A percentile compares a stretch with the other conserved stretches of the same genome.
Conservation (phyloP, 2,888 invertebrate genomes). For the Cremastinae sp. region DNA sequence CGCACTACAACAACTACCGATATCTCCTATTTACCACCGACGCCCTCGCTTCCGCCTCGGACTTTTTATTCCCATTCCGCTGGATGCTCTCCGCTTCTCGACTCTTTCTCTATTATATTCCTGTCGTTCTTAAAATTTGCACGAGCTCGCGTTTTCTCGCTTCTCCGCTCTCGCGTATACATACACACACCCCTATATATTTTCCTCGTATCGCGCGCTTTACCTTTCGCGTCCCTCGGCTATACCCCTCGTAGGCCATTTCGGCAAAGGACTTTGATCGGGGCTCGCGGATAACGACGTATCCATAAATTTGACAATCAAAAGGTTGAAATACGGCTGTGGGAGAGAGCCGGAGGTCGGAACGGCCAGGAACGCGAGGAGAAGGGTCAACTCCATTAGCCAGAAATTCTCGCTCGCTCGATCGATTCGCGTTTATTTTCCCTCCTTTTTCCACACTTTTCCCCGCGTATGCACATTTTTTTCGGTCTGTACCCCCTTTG, state of each 20-base stretch:
- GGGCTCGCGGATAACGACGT: constrained; percentile 38
- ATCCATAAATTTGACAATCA: constrained; percentile 59
- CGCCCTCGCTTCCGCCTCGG: constrained; percentile 52
- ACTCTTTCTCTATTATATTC: constrained; percentile 9
- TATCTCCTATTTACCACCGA: constrained; percentile 55
- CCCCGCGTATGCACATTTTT: not conserved
- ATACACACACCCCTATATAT: not conserved
- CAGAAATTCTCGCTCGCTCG: constrained; percentile 39
- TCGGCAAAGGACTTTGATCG: constrained; percentile 53
- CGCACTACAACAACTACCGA: constrained; percentile 23
- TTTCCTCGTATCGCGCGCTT: not conserved
- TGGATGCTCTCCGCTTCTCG: constrained; percentile 2
- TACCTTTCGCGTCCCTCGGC: not conserved
- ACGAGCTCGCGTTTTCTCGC: not conserved
- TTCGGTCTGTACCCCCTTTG: not conserved
- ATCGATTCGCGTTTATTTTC: constrained; percentile 6
- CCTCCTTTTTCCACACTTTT: constrained; percentile 8
- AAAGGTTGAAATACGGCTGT: constrained; percentile 37
- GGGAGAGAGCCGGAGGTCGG: constrained; percentile 22
- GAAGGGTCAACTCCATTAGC: constrained; percentile 36
- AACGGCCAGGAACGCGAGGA: not conserved
- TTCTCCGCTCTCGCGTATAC: not conserved
- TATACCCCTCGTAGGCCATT: constrained; percentile 8
- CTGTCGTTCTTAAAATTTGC: constrained; percentile 8
- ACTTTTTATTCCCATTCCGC: constrained; percentile 19